phyloP scores from a whole-genome alignment of 2,113 vertebrate species.

The Oncorhynchus tshawytscha region DNA sequence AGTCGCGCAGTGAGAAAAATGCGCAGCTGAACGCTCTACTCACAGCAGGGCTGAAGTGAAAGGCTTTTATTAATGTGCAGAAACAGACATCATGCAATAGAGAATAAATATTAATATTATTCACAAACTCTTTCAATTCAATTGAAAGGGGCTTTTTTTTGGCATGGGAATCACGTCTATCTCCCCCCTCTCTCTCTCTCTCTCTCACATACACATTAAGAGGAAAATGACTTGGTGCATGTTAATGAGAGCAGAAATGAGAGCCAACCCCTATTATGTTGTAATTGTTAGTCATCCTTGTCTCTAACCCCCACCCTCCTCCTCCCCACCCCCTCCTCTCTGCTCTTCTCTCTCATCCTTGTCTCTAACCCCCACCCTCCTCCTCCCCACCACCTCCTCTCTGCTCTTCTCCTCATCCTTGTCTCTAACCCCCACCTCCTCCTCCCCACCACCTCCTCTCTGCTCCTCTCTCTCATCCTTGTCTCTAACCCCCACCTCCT shows the following conservation, averaged over 20 bases:
- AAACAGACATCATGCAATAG: background rate
- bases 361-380: no score
- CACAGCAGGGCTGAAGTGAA: background rate
- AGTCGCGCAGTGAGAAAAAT: background rate
- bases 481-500: no score
- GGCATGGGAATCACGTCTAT: no score
- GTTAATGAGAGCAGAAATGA: constrained; percentile 72
- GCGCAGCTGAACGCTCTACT: background rate
- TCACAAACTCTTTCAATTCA: background rate
- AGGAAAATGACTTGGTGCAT: constrained; percentile 60
- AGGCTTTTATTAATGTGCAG: background rate
- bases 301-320: no score
- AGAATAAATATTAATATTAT: background rate
- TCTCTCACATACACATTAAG: background rate
- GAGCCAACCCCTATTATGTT: constrained; percentile 40
- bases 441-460: no score
- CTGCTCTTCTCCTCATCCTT: no score
- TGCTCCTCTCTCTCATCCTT: no score
- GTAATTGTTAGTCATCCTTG: background rate
- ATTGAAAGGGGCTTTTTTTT: no score
- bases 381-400: no score
- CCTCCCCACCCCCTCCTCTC: no score
- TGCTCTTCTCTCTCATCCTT: no score
- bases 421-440: no score
- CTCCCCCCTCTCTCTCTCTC: background rate